These are phyloP conservation scores for Chaunax sp. DNA, from an alignment of 2,797 vertebrate genomes.

Conservation along the genomic window DNA sequence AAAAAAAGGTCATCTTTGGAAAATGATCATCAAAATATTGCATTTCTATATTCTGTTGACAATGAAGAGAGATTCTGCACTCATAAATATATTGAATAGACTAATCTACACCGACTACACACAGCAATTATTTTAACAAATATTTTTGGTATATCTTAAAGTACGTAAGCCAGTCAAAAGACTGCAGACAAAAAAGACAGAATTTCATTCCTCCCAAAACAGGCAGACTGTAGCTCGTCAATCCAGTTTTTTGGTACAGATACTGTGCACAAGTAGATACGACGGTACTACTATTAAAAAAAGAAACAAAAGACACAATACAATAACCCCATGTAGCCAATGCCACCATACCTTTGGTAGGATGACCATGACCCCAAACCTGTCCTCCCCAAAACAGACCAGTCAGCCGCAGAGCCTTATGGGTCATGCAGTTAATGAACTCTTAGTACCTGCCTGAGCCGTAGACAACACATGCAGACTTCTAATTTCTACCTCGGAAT, in stretches of 20 bases:
- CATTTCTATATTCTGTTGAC: slow-evolving; percentile 87
- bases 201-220: slow-evolving; percentile 79
- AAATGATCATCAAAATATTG: slow-evolving; percentile 88
- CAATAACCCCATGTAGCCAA: slow-evolving; percentile 59
- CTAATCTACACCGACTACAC: slow-evolving; percentile 86
- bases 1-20: slow-evolving; percentile 83
- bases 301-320: slow-evolving; percentile 51
- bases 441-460: slow-evolving; percentile 62
- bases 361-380: slow-evolving; percentile 34
- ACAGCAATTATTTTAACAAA: slow-evolving; percentile 87
- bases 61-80: slow-evolving; percentile 82
- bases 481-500: slow-evolving; percentile 44
- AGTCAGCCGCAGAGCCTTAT: slow-evolving; percentile 52
- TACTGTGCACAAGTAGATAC: slow-evolving; percentile 89
- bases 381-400: slow-evolving; percentile 42
- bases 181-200: slow-evolving; percentile 78
- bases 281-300: slow-evolving; percentile 78
- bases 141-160: slow-evolving; percentile 91
- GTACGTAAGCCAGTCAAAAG: slow-evolving; percentile 77
- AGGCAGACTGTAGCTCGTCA: slow-evolving; percentile 86
- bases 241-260: slow-evolving; percentile 91
- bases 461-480: slow-evolving; percentile 59
- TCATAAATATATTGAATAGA: slow-evolving; percentile 88
- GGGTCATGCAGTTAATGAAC: slow-evolving; percentile 61
- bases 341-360: slow-evolving; percentile 50